Evolutionary conservation across 2,113 vertebrate species (phyloP).

Genomic region (Rhinolophus ferrumequinum): DNA sequence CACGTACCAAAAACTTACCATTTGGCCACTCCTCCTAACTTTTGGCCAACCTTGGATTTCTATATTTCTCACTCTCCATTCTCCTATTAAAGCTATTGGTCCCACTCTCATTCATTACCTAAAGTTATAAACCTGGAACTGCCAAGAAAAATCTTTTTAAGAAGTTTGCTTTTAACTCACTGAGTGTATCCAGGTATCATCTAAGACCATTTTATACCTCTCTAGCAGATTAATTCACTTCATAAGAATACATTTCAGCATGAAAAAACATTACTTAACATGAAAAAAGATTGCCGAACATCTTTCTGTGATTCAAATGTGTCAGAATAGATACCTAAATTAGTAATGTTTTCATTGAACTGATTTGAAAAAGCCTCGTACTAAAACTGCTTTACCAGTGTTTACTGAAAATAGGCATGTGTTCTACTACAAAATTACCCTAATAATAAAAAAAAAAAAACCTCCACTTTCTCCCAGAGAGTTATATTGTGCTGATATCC

Average conservation of each 20-base stretch:
- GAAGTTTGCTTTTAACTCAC: conserved; percentile 16
- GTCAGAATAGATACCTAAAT: neutral
- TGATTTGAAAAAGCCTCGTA: neutral
- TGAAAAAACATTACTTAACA: neutral
- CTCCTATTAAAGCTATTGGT: conserved; percentile 7
- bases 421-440: conserved; percentile 13
- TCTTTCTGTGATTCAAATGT: neutral
- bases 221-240: neutral
- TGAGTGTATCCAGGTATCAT: neutral
- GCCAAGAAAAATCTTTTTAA: conserved; percentile 12
- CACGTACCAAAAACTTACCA: neutral
- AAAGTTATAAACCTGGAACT: neutral
- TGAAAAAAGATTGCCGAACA: neutral
- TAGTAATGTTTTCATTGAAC: neutral
- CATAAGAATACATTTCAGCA: neutral
- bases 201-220: neutral
- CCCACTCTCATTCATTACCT: neutral
- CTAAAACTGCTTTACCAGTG: neutral
- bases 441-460: neutral
- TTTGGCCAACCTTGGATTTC: neutral
- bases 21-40: neutral
- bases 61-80: neutral
- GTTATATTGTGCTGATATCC: neutral
- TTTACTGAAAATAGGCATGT: conserved; percentile 4
- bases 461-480: neutral